A percentile compares a stretch with the other conserved stretches of the same genome.
phyloP scores from a whole-genome alignment of 2,888 invertebrate species.

The Mamestra brassicae region DNA sequence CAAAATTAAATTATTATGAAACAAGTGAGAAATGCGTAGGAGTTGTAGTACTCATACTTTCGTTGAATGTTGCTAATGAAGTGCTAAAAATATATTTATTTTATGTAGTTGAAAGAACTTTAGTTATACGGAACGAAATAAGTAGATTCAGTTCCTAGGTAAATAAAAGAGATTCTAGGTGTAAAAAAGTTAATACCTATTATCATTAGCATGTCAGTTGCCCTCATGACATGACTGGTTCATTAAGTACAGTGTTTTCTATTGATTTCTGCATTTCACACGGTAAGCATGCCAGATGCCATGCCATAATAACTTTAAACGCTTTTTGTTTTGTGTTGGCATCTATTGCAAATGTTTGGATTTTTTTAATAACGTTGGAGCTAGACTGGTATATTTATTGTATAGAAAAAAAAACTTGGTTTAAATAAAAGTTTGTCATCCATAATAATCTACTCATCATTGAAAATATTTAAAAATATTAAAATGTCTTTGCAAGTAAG shows the following conservation, averaged over 20 bases:
- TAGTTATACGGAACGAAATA: not conserved
- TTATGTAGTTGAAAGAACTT: constrained; percentile 17
- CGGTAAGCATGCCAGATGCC: constrained; percentile 30
- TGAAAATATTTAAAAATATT: constrained; percentile 11
- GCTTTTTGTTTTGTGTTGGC: not conserved
- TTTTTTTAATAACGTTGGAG: not conserved
- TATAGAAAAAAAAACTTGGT: too few species aligned
- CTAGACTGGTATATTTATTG: not conserved
- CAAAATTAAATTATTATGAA: constrained; percentile 4
- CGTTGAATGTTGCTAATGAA: constrained; percentile 23
- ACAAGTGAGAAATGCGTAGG: not conserved
- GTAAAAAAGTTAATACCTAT: not conserved
- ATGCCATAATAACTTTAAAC: constrained; percentile 29
- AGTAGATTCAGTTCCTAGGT: constrained; percentile 4
- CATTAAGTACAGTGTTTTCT: constrained; percentile 32
- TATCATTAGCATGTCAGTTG: constrained; percentile 12
- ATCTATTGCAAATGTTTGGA: constrained; percentile 1
- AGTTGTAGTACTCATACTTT: constrained; percentile 17
- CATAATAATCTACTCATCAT: not conserved
- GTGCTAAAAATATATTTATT: not conserved
- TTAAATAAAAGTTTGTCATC: not conserved
- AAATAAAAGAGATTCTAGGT: not conserved
- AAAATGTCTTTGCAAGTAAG: constrained; percentile 38
- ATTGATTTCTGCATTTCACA: constrained; percentile 58
- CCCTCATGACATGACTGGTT: constrained; percentile 33